A percentile compares a stretch with the other conserved stretches of the same genome.
phyloP scores from a whole-genome alignment of 2,797 vertebrate genomes.

The Aeoliscus strigatus region DNA sequence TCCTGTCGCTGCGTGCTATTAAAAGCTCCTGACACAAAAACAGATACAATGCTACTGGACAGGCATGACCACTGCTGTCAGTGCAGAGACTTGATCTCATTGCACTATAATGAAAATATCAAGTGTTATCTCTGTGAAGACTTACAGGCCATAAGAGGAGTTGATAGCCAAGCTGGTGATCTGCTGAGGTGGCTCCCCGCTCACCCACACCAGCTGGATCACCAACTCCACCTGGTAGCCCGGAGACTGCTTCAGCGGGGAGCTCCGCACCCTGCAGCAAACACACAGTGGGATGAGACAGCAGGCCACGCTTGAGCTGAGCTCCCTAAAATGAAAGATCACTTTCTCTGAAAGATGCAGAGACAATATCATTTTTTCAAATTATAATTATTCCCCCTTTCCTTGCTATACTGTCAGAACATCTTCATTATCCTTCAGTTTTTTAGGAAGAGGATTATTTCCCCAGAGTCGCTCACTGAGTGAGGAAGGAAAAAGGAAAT shows the following conservation, averaged over 20 bases:
- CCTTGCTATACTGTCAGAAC: conserved; percentile 17
- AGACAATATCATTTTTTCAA: conserved; percentile 13
- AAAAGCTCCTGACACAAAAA: neutral
- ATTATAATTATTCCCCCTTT: conserved; percentile 10
- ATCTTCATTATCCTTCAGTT: conserved; percentile 13
- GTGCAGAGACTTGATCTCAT: conserved; percentile 2
- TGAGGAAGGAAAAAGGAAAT: neutral
- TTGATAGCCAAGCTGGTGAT: conserved; percentile 95
- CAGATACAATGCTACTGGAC: neutral
- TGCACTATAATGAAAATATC: conserved; percentile 6
- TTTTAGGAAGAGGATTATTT: conserved; percentile 13
- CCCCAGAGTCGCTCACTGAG: conserved; percentile 1
- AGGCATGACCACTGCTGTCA: neutral
- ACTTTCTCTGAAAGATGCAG: conserved; percentile 14
- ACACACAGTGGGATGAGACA: conserved; percentile 39
- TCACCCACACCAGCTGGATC: conserved; percentile 96
- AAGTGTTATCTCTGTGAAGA: conserved; percentile 21
- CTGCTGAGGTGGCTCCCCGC: conserved; percentile 94
- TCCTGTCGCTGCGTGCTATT: conserved; percentile 5
- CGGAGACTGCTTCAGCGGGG: conserved; percentile 91
- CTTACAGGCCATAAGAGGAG: conserved; percentile 95
- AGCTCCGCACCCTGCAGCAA: conserved; percentile 86
- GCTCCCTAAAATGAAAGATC: conserved; percentile 18
- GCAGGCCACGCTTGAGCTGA: conserved; percentile 12
- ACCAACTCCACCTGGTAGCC: conserved; percentile 96